Percentiles rank a stretch among this genome's conserved stretches.
These are phyloP conservation scores for Bilobella aurantiaca DNA, from an alignment of 1,140 invertebrate genomes.

Conservation along the genomic window DNA sequence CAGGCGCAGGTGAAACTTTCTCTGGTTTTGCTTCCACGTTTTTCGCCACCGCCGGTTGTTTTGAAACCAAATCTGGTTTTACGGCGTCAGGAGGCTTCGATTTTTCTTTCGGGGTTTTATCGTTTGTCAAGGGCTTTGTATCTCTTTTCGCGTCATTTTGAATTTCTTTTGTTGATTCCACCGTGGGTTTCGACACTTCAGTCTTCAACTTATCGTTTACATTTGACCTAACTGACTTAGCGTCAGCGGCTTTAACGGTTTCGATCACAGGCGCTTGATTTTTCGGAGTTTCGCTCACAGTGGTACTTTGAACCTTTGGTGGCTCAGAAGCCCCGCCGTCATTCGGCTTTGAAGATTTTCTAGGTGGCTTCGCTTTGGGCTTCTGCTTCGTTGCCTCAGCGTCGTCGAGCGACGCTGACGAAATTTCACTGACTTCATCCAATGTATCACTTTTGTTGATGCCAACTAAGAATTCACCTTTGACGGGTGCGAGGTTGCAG, in stretches of 20 bases:
- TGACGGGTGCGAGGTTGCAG: neutral
- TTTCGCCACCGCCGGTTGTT: too few relatives aligned
- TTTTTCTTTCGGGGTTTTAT: too few relatives aligned
- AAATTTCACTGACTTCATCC: constrained; percentile 1
- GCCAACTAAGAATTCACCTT: neutral
- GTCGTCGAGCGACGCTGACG: neutral
- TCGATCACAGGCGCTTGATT: neutral
- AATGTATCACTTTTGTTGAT: neutral
- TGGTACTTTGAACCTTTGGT: neutral
- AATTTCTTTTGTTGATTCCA: neutral
- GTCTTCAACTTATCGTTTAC: neutral
- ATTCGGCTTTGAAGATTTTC: neutral
- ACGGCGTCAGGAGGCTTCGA: too few relatives aligned
- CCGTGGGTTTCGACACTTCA: neutral
- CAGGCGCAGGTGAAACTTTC: neutral
- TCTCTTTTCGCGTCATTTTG: neutral
- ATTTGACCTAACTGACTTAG: neutral
- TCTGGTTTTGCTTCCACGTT: neutral
- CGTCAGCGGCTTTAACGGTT: neutral
- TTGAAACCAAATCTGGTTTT: too few relatives aligned
- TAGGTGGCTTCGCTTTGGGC: neutral
- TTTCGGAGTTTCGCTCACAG: neutral
- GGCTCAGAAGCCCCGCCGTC: neutral
- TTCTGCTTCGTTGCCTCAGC: neutral
- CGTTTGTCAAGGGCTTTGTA: too few relatives aligned